Evolutionary conservation across 2,797 vertebrate genomes (phyloP).

Genomic region (Petrocephalus schoutedeni): DNA sequence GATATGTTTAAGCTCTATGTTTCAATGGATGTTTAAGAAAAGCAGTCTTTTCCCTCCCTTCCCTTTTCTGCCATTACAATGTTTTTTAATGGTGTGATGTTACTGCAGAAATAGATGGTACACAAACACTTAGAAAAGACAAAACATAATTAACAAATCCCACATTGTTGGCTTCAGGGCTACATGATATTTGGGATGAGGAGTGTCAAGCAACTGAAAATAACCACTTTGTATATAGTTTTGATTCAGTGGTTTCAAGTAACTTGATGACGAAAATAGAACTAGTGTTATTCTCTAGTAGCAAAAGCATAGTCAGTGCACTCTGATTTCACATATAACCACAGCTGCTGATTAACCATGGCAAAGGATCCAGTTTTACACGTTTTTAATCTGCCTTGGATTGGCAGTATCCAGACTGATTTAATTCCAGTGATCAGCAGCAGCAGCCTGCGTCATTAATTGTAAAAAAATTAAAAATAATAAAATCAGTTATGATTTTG

Average conservation of each 20-base stretch:
- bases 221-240: not conserved
- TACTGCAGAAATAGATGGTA: not conserved
- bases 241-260: not conserved
- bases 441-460: not conserved
- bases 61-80: slow-evolving; percentile 30
- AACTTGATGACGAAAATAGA: slow-evolving; percentile 29
- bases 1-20: not conserved
- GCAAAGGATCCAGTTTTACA: slow-evolving; percentile 8
- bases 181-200: slow-evolving; percentile 23
- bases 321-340: not conserved
- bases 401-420: not conserved
- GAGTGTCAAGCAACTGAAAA: slow-evolving; percentile 22
- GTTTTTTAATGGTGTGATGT: slow-evolving; percentile 37
- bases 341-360: not conserved
- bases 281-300: slow-evolving; percentile 19
- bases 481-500: not conserved
- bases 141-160: slow-evolving; percentile 29
- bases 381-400: slow-evolving; percentile 10
- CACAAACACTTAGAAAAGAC: not conserved
- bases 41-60: not conserved
- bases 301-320: slow-evolving; percentile 22
- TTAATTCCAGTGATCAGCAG: not conserved
- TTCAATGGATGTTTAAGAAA: not conserved
- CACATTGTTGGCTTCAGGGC: not conserved
- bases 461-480: not conserved